A percentile compares a stretch with the other conserved stretches of the same genome.
phyloP scores from a whole-genome alignment of 92 coral and sea anemone species.

The Phymanthus crucifer region DNA sequence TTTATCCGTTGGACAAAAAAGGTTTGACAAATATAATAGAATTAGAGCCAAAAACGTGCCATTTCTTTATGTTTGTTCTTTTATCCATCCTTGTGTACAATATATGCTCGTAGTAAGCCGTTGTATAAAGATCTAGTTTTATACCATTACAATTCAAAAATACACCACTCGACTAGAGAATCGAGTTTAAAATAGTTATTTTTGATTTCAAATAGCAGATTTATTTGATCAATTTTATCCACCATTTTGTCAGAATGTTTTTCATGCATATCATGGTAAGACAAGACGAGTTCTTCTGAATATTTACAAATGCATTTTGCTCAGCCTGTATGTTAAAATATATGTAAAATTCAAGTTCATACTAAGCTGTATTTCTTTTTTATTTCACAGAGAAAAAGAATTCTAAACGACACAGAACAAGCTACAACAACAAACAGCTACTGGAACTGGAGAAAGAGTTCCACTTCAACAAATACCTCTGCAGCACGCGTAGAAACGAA shows the following conservation, averaged over 20 bases:
- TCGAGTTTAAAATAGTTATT: too few relatives aligned
- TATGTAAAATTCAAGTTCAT: neutral
- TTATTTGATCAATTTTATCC: too few relatives aligned
- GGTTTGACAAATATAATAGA: neutral
- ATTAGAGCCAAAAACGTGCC: neutral
- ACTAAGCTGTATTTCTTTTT: neutral
- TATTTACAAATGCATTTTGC: neutral
- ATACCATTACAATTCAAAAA: too few relatives aligned
- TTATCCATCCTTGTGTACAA: neutral
- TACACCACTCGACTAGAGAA: too few relatives aligned
- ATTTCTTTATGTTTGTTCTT: neutral
- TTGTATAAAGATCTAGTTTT: too few relatives aligned
- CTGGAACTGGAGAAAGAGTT: conserved; percentile 93
- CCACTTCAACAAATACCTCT: conserved; percentile 91
- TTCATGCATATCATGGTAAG: too few relatives aligned
- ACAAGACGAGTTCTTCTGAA: neutral
- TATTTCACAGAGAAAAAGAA: conserved; percentile 18
- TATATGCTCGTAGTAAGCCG: neutral
- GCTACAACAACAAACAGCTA: conserved; percentile 93
- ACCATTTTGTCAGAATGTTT: too few relatives aligned
- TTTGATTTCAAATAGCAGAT: too few relatives aligned
- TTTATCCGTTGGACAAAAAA: too few relatives aligned
- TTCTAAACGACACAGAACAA: conserved; percentile 83
- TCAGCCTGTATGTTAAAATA: neutral
- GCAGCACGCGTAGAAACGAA: conserved; percentile 93